phyloP scores from a whole-genome alignment of 2,797 vertebrate genomes.

The Eulemur albifrons region DNA sequence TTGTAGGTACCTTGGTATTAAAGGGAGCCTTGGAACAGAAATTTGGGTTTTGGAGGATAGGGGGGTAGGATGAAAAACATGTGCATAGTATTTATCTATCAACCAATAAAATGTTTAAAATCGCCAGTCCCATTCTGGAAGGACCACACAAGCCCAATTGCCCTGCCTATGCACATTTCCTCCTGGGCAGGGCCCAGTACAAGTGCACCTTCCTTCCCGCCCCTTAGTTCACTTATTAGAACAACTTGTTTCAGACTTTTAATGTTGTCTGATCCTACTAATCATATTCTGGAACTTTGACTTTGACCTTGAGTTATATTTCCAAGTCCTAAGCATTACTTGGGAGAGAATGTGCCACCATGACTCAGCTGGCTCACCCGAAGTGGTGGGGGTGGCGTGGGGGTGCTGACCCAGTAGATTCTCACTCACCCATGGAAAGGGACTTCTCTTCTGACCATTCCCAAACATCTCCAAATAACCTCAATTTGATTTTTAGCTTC shows the following conservation, averaged over 20 bases:
- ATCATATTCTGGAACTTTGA: conserved; percentile 13
- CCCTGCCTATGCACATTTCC: not conserved
- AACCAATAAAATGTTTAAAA: not conserved
- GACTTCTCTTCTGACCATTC: conserved; percentile 71
- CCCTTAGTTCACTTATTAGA: not conserved
- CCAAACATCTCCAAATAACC: conserved; percentile 74
- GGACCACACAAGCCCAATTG: not conserved
- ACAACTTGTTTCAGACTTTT: not conserved
- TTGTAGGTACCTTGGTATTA: not conserved
- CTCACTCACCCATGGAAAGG: conserved; percentile 61
- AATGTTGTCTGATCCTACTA: not conserved
- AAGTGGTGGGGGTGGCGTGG: too few species aligned
- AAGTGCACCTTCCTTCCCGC: not conserved
- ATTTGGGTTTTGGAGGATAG: not conserved
- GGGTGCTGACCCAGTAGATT: not conserved
- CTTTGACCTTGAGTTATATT: conserved; percentile 35
- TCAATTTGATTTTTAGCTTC: conserved; percentile 68
- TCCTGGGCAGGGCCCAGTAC: not conserved
- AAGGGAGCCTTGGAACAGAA: not conserved
- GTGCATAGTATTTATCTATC: not conserved
- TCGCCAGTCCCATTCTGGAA: not conserved
- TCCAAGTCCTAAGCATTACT: not conserved
- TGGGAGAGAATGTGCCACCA: not conserved
- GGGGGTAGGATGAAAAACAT: not conserved
- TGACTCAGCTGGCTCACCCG: not conserved